Base-by-base conservation (phyloP, 2,888 invertebrate species). In the Rotaria macrura region DNA sequence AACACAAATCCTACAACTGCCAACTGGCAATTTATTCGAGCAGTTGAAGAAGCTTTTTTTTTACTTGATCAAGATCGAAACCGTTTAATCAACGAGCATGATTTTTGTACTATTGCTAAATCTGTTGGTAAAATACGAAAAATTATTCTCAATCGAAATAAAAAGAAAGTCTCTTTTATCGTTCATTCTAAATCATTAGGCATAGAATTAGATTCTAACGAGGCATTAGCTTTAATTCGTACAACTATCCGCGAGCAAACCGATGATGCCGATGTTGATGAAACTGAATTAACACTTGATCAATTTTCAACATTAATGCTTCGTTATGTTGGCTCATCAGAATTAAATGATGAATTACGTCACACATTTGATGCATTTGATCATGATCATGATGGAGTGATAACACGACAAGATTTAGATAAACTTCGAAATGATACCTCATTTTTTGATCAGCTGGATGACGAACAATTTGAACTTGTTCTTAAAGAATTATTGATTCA, bases 21-120 rank as follows among this genome's bases (percentile, higher is more conserved):
- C 14, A 40, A n/a, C 12, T 10, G 25, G 9, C 10, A 43, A 43
- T 79, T 79, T n/a, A n/a, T 43, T 43, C 79, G 79, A 43, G 79
- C 79, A 38, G 79, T 79, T 25, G 79, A 79, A 43, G 79, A 79
- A 79, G 79, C 79, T 17, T 79, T 79, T n/a, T 79, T 43, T 79
- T 3, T 79, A 38, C 79, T 79, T 79, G 79, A 79, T 25, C 40
- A 43, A 3, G 14, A 79, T 43, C 23, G 43, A 1, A n/a, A 43
- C 43, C 79, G 79, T n/a, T 79, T 43, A 17, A 17, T 79, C 3
- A n/a, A 12, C 0, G 12, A 14, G 4, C 43, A 79, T 25, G 79
- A 79, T n/a, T 79, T 79, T 43, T 40, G 40, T 79, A 17, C 23
- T 2, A n/a, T 79, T 23, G 79, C 79, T 1, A 79, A 43, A 40